Base-by-base conservation (phyloP, 1,140 invertebrate genomes). In the Bombus confusus region DNA sequence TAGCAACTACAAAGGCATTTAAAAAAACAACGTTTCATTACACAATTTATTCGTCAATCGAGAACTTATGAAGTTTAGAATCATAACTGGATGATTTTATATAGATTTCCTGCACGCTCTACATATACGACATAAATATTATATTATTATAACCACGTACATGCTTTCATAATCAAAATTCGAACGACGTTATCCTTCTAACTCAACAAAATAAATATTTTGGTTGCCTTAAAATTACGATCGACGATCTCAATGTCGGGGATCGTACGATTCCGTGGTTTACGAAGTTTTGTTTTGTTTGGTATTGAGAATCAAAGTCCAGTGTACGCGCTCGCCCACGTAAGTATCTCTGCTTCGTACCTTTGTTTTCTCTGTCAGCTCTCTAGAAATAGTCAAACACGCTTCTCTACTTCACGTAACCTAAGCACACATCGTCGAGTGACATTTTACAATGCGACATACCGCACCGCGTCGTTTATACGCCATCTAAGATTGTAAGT, bases 321-420 rank as follows among this genome's bases (percentile, higher is more conserved):
- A 5, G 66, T 68, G 18, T 47, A 37, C 57, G 28, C 47, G 69
- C 78, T 66, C 78, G 77, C 83, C 57, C 37, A 64, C 78, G 57
- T 74, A 31, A 39, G 39, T 73, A 47, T 47, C 43, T 62, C 43
- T 34, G 22, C 39, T 41, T 18, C 8, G 18, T 28, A 39, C 37
- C 71, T 69, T 81, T 86, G 71, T 86, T 82, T 66, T 66, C 84
- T 75, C 79, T 86, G 84, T 82, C 84, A 82, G 84, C 72, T 75
- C 72, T 82, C 47, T 73, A 34, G 84, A 66, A 86, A 86, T 86
- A 81, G 62, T 75, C 79, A 86, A 86, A 86, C 84, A 85, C 69
- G 83, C 79, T 80, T 73, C 78, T 73, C 74, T 78, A 34, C 78
- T 85, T 75, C 79, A 69, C 79, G n/a, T 69, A 75, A 59, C 79